Evolutionary conservation across 1,140 invertebrate genomes (phyloP).

Genomic region (Hylaeus volcanicus): DNA sequence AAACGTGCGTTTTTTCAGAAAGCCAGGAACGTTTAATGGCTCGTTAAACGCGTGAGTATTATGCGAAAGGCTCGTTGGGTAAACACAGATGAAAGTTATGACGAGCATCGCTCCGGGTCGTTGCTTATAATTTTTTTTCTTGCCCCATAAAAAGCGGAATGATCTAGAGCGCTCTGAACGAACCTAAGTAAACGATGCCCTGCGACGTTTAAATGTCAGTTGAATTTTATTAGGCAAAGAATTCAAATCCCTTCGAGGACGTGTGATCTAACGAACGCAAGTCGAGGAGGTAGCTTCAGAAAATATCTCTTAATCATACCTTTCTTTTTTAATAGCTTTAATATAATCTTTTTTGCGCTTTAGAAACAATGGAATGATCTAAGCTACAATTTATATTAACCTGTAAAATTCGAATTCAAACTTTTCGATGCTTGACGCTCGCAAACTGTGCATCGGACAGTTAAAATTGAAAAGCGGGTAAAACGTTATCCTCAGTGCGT

Average conservation of each 20-base stretch:
- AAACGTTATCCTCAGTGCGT: neutral
- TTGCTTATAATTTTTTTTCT: conserved; percentile 58
- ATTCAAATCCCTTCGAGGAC: neutral
- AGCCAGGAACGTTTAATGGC: conserved; percentile 55
- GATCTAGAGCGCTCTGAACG: neutral
- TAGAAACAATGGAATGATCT: too few species aligned
- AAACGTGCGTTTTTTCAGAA: conserved; percentile 23
- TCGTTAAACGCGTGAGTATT: conserved; percentile 54
- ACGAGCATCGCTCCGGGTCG: conserved; percentile 26
- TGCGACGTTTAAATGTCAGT: neutral
- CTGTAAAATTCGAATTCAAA: neutral
- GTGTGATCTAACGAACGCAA: neutral
- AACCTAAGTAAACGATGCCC: conserved; percentile 37
- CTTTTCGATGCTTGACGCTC: too few species aligned
- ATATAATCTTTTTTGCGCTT: too few species aligned
- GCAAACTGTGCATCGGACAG: neutral
- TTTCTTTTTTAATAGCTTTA: too few species aligned
- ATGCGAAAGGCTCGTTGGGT: conserved; percentile 25
- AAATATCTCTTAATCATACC: too few species aligned
- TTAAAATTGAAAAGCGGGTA: neutral
- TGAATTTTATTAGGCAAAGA: conserved; percentile 10
- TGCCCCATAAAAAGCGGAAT: conserved; percentile 36
- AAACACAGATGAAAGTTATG: conserved; percentile 59
- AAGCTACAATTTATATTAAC: neutral
- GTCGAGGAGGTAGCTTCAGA: too few species aligned